These are phyloP conservation scores for Coryphaenoides rupestris DNA, from an alignment of 2,113 vertebrate genomes.

Conservation along the genomic window DNA sequence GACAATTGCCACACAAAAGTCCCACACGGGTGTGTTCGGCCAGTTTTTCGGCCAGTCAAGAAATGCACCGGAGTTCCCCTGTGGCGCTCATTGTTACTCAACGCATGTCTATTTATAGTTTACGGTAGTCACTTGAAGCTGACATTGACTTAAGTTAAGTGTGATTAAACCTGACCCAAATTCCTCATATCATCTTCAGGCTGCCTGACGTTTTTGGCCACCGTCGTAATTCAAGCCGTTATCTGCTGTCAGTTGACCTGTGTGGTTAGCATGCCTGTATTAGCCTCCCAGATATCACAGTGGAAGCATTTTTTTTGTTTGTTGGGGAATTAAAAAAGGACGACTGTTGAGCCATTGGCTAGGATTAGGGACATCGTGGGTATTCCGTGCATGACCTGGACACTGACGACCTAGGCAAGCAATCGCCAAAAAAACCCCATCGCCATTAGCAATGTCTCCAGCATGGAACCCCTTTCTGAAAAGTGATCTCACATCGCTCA, in stretches of 20 bases:
- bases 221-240: neutral
- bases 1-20: no score
- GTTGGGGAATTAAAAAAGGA: no score
- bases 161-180: slow-evolving; percentile 8
- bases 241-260: neutral
- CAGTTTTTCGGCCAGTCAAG: no score
- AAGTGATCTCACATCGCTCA: neutral
- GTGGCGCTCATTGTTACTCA: neutral
- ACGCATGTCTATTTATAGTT: neutral
- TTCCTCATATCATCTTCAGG: slow-evolving; percentile 3
- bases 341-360: no score
- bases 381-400: slow-evolving; percentile 34
- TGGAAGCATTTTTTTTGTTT: no score
- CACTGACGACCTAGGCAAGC: slow-evolving; percentile 10
- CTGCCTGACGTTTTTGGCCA: neutral
- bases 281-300: no score
- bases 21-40: no score
- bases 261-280: no score
- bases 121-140: neutral
- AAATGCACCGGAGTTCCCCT: no score
- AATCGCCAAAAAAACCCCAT: slow-evolving; percentile 16
- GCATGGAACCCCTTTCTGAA: slow-evolving; percentile 2
- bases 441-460: slow-evolving; percentile 27
- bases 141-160: slow-evolving; percentile 1
- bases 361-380: no score